Base-by-base conservation (phyloP, 2,888 invertebrate genomes). In the Scrobipalpa costella region DNA sequence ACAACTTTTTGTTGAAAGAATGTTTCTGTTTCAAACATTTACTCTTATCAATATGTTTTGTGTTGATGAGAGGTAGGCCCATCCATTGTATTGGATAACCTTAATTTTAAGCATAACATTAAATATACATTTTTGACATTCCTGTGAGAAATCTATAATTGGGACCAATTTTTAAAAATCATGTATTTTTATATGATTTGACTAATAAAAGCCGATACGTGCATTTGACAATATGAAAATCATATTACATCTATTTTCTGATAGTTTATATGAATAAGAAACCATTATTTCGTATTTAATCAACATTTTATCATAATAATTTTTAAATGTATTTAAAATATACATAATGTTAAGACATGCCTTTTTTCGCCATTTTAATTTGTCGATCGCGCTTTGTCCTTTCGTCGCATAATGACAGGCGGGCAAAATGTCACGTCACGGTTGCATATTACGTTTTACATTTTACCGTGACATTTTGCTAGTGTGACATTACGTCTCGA, bases 311-410 rank as follows among this genome's bases (percentile, higher is more conserved):
- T 52, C 27, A 27, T 52, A 55, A 55, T 33, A 27, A 11, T 15
- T 55, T 9, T 13, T 27, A n/a, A n/a, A n/a, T n/a, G n/a, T n/a
- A n/a, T 55, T n/a, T 50, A 7, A 34, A 27, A 33, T 55, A 33
- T 33, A 33, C 55, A 55, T 55, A 55, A 55, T 55, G n/a, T 5
- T 55, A 33, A 33, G 33, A 33, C 1, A 55, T 55, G 33, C 19
- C 13, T n/a, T 55, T 21, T 52, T 55, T 55, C 55, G 55, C 34
- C 55, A 55, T 27, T 55, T 33, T 55, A 33, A n/a, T 55, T 13
- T 15, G 15, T 27, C 5, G 15, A 17, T 34, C 33, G 9, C 1
- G 33, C n/a, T n/a, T 27, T 55, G n/a, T 21, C 19, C 13, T 33
- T 34, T 27, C 11, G n/a, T n/a, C n/a, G 13, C 9, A 5, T 52